Evolutionary conservation across 2,113 vertebrate species (phyloP), one percentile per base, ranked within the genome.

Genomic region (Phalacrocorax carbo): DNA sequence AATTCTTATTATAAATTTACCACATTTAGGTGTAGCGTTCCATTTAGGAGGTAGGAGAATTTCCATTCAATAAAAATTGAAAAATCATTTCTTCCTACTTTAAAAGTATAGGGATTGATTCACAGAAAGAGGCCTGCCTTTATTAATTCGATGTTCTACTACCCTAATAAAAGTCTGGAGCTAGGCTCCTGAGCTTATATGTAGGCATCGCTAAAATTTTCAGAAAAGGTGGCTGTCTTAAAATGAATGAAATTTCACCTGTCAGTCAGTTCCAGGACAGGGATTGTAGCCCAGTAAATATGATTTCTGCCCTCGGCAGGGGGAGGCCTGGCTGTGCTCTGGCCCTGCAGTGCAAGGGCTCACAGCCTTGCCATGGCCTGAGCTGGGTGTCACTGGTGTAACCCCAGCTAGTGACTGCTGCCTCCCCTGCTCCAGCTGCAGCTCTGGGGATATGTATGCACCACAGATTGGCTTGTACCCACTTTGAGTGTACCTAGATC

Each of bases 311-410:
- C 4, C 3, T 46, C 11, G 23, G 25, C 13, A 32, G 3, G 1
- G 3, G 1, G 2, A 26, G 7, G 11, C 2, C 5, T 1, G 1
- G 27, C 36, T 38, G 11, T 58, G 51, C 1, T 0, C 12, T 72
- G 22, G 3, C 5, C 18, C 2, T 1, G n/a, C 29, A 42, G 23
- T 29, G 9, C 26, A 66, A 11, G 13, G 16, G 2, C 29, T 77
- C 48, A 73, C 48, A 73, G 15, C 21, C 22, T 40, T 0, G 0
- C 34, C 5, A 0, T 48, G n/a, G 15, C 44, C 38, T 62, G 40
- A 75, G 15, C 26, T 48, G 17, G n/a, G 32, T 57, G 17, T 25
- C 3, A 1, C 48, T 57, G 46, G 6, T 78, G 79, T 75, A 48
- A 55, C 22, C 16, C 26, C 36, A 5, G 49, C 5, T 5, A 18